Evolutionary conservation across 2,888 invertebrate species (phyloP), one percentile per base, ranked within the genome.

Genomic region (Xanthorhoe spadicearia): DNA sequence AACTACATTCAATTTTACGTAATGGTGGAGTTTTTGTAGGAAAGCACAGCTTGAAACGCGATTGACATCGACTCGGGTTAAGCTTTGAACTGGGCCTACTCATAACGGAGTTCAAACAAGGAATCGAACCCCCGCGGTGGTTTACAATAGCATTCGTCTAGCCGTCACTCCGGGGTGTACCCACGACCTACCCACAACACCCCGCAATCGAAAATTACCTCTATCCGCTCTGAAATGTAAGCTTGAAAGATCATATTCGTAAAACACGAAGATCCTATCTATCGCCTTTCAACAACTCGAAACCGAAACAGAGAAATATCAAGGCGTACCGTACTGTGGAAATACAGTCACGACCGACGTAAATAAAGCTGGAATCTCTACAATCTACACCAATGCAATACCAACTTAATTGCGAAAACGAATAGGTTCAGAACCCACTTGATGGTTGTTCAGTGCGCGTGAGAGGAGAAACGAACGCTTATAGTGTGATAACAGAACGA

Each of bases 261-360:
- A 28, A 69, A 53, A 69, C 68, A 79, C 79, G 76, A 73, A 78
- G 49, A 65, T 64, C 55, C 56, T 66, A 71, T 69, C 82, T 85
- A 84, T 86, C 84, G 85, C 86, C 83, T 88, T 89, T 89, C 88
- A 87, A 88, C 88, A 81, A 80, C 77, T 83, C 69, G 82, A 84
- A 76, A 82, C 83, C 82, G 77, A 80, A 85, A 82, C 81, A 80
- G 83, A 86, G 86, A 84, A 83, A 87, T 87, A 88, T 86, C 84
- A 84, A 83, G 83, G 80, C 79, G 77, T 77, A 80, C 76, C 69
- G 74, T 78, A 74, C 75, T 72, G 78, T 73, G 74, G 77, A 76
- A 81, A 78, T 83, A 83, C 78, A 88, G 90, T 92, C 92, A 92
- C 92, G 92, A 92, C 77, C 80, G 83, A 87, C 87, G 89, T 92